These are phyloP conservation scores for Phyllopteryx taeniolatus DNA, from an alignment of 2,113 vertebrate species.

Conservation along the genomic window DNA sequence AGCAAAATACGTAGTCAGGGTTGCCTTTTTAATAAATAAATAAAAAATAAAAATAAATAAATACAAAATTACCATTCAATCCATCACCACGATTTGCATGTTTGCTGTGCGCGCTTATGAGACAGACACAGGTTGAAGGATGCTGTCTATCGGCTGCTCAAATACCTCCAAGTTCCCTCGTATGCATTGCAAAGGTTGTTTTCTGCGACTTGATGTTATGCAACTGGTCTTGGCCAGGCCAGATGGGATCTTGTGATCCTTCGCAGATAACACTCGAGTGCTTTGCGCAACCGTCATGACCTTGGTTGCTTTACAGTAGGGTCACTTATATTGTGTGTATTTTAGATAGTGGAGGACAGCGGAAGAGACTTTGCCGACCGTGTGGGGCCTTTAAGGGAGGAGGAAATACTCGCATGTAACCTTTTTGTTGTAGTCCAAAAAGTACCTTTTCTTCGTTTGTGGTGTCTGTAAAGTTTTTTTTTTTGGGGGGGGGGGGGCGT, in stretches of 20 bases:
- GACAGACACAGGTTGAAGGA: too few relatives aligned
- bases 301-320: conserved; percentile 63
- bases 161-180: too few relatives aligned
- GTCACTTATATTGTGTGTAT: conserved; percentile 63
- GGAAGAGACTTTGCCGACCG: conserved; percentile 20
- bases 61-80: too few relatives aligned
- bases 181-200: not conserved
- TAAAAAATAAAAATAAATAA: too few relatives aligned
- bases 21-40: too few relatives aligned
- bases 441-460: too few relatives aligned
- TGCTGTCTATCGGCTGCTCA: too few relatives aligned
- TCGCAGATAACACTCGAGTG: conserved; percentile 50
- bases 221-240: conserved; percentile 44
- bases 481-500: too few relatives aligned
- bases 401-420: not conserved
- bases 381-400: conserved; percentile 1
- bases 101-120: too few relatives aligned
- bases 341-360: conserved; percentile 59
- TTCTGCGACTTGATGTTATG: conserved; percentile 36
- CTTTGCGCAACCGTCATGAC: conserved; percentile 61
- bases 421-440: not conserved
- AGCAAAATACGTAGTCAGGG: too few relatives aligned
- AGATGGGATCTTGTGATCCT: conserved; percentile 64
- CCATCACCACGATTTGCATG: too few relatives aligned
- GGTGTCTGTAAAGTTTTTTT: too few relatives aligned